Base-by-base conservation (phyloP, 35 echinoderm and acorn worm species). In the Lytechinus variegatus region DNA sequence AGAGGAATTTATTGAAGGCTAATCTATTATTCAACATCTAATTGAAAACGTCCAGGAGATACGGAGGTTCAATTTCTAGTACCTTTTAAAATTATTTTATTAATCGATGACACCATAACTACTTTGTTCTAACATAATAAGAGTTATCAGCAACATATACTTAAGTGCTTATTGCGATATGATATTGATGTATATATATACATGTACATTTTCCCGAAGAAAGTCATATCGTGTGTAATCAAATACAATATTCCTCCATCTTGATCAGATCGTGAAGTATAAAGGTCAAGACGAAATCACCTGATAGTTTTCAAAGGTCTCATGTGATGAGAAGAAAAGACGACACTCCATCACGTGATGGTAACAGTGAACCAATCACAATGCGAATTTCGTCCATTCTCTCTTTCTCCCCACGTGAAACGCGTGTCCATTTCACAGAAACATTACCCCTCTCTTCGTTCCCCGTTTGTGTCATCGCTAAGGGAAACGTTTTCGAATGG, bases 111-210 rank as follows among this genome's bases (percentile, higher is more conserved):
- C 24, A 79, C 66, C 5, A 79, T 7, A 24, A 79, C 66, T n/a
- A 24, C 24, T n/a, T 79, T 24, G 6, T 79, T 79, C 66, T 79
- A 79, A 79, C 66, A 79, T 24, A n/a, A 79, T 79, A 79, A 24
- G 61, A 72, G 8, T 79, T 79, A 14, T 79, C 7, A 79, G 66
- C 21, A 79, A 79, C 66, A 79, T 24, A 79, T 79, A 79, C n/a
- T 79, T 24, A 79, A 79, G 66, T 79, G 66, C 66, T 79, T 79
- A 79, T 79, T 79, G 66, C 66, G 21, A 79, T 79, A 79, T 79
- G 16, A 24, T 79, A 79, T 79, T 79, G 66, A 79, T 79, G 66
- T 79, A 79, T 16, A 79, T 58, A 10, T 58, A 79, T 79, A 79
- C 33, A 44, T 44, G 33, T 79, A 79, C 66, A 79, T 79, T 27